Conservation (phyloP, 2,888 invertebrate genomes). For the Drosophila anceps region DNA sequence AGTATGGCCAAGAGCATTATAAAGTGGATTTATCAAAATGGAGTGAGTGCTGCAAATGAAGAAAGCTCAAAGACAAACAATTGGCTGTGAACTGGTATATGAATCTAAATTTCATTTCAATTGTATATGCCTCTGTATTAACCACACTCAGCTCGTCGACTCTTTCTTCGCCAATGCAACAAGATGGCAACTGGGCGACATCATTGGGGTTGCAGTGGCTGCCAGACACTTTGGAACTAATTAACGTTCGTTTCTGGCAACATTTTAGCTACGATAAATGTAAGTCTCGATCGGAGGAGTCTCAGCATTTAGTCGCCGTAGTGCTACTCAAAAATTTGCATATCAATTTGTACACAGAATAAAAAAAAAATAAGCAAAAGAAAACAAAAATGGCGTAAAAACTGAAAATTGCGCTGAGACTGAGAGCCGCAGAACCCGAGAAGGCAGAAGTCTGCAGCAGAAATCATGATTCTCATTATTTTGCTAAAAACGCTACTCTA, state of each 20-base stretch:
- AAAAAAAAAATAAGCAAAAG: conserved; percentile 21
- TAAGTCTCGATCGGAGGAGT: conserved; percentile 32
- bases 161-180: neutral
- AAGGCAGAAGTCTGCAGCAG: conserved; percentile 60
- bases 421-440: conserved; percentile 36
- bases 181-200: neutral
- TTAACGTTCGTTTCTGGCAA: conserved; percentile 63
- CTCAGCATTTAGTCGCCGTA: conserved; percentile 41
- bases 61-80: conserved; percentile 8
- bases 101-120: neutral
- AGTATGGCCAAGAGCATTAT: conserved; percentile 31
- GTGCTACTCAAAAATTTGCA: conserved; percentile 75
- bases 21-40: conserved; percentile 69
- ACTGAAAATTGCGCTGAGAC: conserved; percentile 62
- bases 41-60: conserved; percentile 47
- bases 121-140: neutral
- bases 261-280: conserved; percentile 51
- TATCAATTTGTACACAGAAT: conserved; percentile 79
- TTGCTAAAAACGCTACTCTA: conserved; percentile 70
- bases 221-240: conserved; percentile 69
- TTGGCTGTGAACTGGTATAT: neutral
- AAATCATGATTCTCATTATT: conserved; percentile 84
- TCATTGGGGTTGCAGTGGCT: conserved; percentile 15
- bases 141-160: neutral
- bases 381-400: conserved; percentile 67